A percentile compares a stretch with the other conserved stretches of the same genome.
phyloP scores from a whole-genome alignment of 2,113 vertebrate genomes.

The Oxygymnocypris stewartii region DNA sequence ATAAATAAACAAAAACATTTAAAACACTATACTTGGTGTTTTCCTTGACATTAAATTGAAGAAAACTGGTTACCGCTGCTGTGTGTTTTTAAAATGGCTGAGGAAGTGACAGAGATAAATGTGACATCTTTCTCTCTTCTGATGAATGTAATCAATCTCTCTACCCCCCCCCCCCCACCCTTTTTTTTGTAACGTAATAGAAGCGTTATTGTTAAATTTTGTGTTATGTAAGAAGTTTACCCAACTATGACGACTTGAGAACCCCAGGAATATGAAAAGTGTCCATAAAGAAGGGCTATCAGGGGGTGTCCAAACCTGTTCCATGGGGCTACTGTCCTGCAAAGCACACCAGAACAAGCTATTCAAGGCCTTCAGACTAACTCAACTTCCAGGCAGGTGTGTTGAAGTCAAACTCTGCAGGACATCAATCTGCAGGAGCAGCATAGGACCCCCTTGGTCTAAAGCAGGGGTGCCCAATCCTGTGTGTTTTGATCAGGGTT shows the following conservation, averaged over 20 bases:
- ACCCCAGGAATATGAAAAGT: not conserved
- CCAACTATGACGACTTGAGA: not conserved
- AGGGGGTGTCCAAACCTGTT: not conserved
- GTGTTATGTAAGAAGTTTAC: not conserved
- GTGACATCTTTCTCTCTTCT: no score
- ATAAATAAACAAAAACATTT: no score
- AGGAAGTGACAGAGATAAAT: not conserved
- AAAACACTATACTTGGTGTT: not conserved
- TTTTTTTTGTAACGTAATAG: no score
- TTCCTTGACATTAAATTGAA: not conserved
- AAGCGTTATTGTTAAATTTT: no score
- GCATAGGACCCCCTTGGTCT: not conserved
- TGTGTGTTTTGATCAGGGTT: not conserved
- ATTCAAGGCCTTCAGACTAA: not conserved
- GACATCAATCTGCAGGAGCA: not conserved
- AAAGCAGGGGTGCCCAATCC: not conserved
- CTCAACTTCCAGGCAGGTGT: not conserved
- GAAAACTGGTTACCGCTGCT: not conserved
- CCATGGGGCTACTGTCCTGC: not conserved
- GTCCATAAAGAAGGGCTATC: not conserved
- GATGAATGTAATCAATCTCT: not conserved
- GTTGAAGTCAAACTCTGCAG: not conserved
- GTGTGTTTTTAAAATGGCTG: not conserved
- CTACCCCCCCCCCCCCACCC: rapidly evolving
- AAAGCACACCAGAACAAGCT: not conserved